A percentile compares a stretch with the other conserved stretches of the same genome.
phyloP scores from a whole-genome alignment of 2,113 vertebrate genomes.

The Menura novaehollandiae region DNA sequence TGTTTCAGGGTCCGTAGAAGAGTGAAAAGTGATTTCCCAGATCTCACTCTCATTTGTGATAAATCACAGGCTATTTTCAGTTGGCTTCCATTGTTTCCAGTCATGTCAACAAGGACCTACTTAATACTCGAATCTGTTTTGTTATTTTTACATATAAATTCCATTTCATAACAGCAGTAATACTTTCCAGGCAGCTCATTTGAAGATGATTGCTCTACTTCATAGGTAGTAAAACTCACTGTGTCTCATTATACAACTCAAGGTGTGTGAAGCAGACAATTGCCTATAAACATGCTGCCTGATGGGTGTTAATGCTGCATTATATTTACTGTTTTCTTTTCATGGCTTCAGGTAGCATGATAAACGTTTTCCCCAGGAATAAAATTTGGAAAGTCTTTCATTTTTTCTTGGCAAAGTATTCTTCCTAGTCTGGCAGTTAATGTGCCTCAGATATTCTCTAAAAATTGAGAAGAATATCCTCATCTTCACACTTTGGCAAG shows the following conservation, averaged over 20 bases:
- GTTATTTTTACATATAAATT: constrained; percentile 55
- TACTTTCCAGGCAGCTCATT: constrained; percentile 45
- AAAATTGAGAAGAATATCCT: background rate
- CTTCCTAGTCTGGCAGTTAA: background rate
- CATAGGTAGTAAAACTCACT: constrained; percentile 46
- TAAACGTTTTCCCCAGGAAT: background rate
- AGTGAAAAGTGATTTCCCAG: background rate
- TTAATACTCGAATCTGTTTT: constrained; percentile 23
- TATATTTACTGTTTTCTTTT: constrained; percentile 62
- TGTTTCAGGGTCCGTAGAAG: background rate
- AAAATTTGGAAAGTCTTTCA: background rate
- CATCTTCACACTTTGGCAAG: background rate
- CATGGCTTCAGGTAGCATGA: constrained; percentile 11
- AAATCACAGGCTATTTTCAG: background rate
- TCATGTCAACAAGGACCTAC: background rate
- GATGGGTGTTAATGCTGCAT: constrained; percentile 45
- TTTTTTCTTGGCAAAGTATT: background rate
- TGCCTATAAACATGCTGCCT: constrained; percentile 54
- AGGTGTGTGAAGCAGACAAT: constrained; percentile 53
- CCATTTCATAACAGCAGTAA: constrained; percentile 39
- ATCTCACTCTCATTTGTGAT: background rate
- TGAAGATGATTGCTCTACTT: constrained; percentile 58
- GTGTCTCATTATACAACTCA: constrained; percentile 38
- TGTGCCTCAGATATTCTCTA: background rate
- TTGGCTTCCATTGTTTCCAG: background rate